A percentile compares a stretch with the other conserved stretches of the same genome.
These are phyloP conservation scores for Willowsia nigromaculata DNA, from an alignment of 2,888 invertebrate species.

Conservation along the genomic window DNA sequence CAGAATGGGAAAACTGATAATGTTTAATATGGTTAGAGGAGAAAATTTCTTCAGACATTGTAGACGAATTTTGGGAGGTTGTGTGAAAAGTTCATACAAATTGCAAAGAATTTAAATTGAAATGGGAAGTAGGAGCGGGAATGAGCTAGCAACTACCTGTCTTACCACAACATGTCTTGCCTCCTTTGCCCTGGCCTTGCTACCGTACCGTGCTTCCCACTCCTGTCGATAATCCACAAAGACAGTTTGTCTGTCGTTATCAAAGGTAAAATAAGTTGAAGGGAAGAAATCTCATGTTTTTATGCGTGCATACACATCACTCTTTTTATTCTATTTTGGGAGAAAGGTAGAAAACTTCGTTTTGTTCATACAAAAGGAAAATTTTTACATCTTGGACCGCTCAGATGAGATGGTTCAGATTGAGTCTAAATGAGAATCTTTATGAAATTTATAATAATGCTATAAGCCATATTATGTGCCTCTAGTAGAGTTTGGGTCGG, in stretches of 20 bases:
- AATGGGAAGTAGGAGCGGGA: not conserved
- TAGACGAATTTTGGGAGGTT: constrained; percentile 3
- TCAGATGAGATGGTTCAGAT: too few species aligned
- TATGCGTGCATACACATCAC: not conserved
- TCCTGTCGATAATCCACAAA: not conserved
- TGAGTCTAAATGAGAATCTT: not conserved
- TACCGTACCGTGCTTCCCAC: not conserved
- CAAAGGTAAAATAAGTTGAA: not conserved
- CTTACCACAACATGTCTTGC: not conserved
- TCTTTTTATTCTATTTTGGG: constrained; percentile 21
- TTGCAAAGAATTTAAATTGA: constrained; percentile 34
- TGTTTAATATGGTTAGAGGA: constrained; percentile 5
- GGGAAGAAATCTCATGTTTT: not conserved
- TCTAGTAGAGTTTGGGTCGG: not conserved
- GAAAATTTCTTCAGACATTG: constrained; percentile 21
- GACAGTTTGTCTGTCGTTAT: not conserved
- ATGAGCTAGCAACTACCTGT: not conserved
- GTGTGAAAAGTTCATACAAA: constrained; percentile 2
- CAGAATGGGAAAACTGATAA: constrained; percentile 47
- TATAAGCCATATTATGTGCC: not conserved
- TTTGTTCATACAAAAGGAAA: not conserved
- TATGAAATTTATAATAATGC: not conserved
- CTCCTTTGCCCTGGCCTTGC: not conserved
- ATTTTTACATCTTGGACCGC: not conserved
- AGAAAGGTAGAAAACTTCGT: not conserved